A percentile compares a stretch with the other conserved stretches of the same genome.
These are phyloP conservation scores for Recurvirostra avosetta DNA, from an alignment of 2,113 vertebrate species.

Conservation along the genomic window DNA sequence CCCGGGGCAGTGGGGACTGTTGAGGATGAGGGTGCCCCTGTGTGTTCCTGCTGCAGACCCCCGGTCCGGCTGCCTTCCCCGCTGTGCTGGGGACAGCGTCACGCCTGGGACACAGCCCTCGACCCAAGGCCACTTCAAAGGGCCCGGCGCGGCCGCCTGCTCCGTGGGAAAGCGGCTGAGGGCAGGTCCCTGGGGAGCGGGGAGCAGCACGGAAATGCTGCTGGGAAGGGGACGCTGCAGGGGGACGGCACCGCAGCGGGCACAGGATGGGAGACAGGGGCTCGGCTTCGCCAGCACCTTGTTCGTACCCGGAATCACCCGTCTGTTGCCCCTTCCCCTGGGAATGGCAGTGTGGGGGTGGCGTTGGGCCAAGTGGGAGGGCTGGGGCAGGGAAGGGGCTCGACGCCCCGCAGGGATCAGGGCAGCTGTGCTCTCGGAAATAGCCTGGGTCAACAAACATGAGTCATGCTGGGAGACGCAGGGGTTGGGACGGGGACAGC, in stretches of 20 bases:
- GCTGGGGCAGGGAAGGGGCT: not conserved
- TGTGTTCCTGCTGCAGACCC: not conserved
- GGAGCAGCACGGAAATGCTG: not conserved
- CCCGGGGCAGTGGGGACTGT: not conserved
- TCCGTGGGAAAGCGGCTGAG: constrained; percentile 33
- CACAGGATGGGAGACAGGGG: not conserved
- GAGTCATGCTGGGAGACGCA: constrained; percentile 34
- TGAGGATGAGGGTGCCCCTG: rapidly evolving
- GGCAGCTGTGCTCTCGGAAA: constrained; percentile 41
- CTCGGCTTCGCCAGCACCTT: not conserved
- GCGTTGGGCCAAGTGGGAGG: not conserved
- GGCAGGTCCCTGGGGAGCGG: not conserved
- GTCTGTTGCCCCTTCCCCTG: not conserved
- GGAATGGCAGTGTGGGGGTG: not conserved
- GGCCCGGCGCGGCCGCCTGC: not conserved
- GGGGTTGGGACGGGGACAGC: constrained; percentile 15
- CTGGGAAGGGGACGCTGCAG: not conserved
- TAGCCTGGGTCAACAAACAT: constrained; percentile 56
- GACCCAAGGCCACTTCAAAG: not conserved
- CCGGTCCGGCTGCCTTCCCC: not conserved
- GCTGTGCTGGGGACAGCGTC: not conserved
- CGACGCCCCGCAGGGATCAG: not conserved
- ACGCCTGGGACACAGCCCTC: not conserved
- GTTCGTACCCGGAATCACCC: not conserved
- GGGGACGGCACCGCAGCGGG: rapidly evolving